Evolutionary conservation across 2,888 invertebrate genomes (phyloP), one percentile per base, ranked within the genome.

Genomic region (Zelleria hepariella): DNA sequence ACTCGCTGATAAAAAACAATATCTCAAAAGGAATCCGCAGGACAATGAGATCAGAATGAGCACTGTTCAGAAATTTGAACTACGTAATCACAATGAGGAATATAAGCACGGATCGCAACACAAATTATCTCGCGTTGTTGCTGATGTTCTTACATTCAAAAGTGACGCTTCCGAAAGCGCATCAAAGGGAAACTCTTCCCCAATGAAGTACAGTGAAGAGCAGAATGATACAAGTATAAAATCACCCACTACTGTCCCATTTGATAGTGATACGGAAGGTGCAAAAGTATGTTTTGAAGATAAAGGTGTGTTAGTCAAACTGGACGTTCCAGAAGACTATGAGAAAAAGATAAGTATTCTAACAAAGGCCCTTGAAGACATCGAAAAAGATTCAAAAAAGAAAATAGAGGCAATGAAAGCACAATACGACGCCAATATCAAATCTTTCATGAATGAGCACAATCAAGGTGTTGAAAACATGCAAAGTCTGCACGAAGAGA

Each of bases 351-450:
- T 88, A 59, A 65, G 67, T 53, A 61, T 66, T 61, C 67, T 86
- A 47, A 77, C 76, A n/a, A 74, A 71, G 56, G 67, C 76, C 20
- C 68, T 88, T 58, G 75, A 78, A 68, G 77, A 71, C 58, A 71
- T 77, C 53, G 80, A 87, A 68, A 80, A 69, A 62, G 78, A 83
- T 65, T 82, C 81, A 59, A 82, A 80, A 63, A 81, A 77, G 62
- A 86, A 81, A 72, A 74, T 86, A 27, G 79, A 85, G 55, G 80
- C 80, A 4, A 75, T 91, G 51, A 90, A 91, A 75, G 65, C 75
- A 18, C 91, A 91, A 66, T 90, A 90, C 64, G 90, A 91, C 42
- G 79, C 72, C 64, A 89, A 91, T 58, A 84, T 90, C 55, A 88
- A 87, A 66, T 86, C 77, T 62, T 80, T 91, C 59, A 76, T 90